These are phyloP conservation scores for Catharus bicknelli DNA, from an alignment of 2,113 vertebrate genomes.

Conservation along the genomic window DNA sequence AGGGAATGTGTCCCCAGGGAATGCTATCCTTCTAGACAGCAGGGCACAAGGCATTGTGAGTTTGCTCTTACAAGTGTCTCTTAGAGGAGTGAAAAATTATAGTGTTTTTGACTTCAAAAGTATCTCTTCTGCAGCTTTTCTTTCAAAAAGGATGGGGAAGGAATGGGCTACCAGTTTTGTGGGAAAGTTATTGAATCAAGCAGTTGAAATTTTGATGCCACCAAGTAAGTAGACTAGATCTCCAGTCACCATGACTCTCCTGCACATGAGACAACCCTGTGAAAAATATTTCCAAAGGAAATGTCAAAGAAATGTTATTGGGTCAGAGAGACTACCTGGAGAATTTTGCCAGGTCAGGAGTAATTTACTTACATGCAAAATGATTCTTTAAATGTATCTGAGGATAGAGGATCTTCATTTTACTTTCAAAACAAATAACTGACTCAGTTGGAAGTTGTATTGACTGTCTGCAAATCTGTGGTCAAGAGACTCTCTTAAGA, in stretches of 20 bases:
- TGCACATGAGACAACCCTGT: neutral
- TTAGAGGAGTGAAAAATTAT: neutral
- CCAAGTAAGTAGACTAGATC: neutral
- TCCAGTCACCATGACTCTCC: fast-evolving
- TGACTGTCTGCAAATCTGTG: too few species aligned
- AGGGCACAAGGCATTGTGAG: neutral
- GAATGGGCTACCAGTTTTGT: too few species aligned
- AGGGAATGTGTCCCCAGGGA: neutral
- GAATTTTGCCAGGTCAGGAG: neutral
- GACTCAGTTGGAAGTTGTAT: too few species aligned
- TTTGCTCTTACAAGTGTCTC: neutral
- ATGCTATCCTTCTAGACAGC: neutral
- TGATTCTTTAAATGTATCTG: neutral
- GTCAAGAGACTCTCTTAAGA: too few species aligned
- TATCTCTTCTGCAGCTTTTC: neutral
- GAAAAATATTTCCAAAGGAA: neutral
- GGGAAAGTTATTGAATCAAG: neutral
- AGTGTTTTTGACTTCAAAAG: neutral
- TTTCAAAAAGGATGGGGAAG: neutral
- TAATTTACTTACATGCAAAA: neutral
- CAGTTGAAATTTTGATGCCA: neutral
- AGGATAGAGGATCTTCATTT: neutral
- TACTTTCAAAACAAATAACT: neutral
- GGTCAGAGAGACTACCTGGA: neutral
- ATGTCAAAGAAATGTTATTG: fast-evolving